Percentiles rank a stretch among this genome's conserved stretches.
phyloP scores from a whole-genome alignment of 1,140 invertebrate species.

The Ceratina japonica region DNA sequence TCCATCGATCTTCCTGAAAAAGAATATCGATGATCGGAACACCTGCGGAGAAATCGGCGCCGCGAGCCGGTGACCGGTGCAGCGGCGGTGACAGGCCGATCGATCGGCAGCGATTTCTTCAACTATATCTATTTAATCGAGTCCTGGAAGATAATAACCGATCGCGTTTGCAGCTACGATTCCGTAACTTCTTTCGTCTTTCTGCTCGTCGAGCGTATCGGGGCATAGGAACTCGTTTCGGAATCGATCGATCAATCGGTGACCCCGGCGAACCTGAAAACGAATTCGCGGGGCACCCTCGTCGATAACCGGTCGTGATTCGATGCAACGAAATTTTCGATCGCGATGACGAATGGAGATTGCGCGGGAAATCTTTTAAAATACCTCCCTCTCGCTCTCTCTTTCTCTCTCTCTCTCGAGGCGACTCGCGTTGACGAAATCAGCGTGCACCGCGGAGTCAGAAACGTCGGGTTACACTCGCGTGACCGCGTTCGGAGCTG shows the following conservation, averaged over 20 bases:
- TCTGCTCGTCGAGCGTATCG: conserved; percentile 5
- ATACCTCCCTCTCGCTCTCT: too few relatives aligned
- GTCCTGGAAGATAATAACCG: conserved; percentile 42
- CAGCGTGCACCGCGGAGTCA: neutral
- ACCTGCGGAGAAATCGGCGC: conserved; percentile 64
- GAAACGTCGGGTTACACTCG: neutral
- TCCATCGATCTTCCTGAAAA: conserved; percentile 61
- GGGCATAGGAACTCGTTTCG: conserved; percentile 1
- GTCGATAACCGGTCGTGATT: neutral
- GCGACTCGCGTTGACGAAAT: neutral
- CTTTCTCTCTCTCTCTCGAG: too few relatives aligned
- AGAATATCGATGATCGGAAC: conserved; percentile 53
- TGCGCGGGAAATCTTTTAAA: too few relatives aligned
- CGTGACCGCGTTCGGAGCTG: conserved; percentile 41
- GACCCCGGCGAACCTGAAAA: conserved; percentile 38
- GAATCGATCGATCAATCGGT: conserved; percentile 47
- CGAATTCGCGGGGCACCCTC: conserved; percentile 7
- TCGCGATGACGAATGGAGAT: neutral
- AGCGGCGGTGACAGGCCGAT: conserved; percentile 35
- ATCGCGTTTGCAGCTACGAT: conserved; percentile 40
- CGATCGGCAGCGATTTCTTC: conserved; percentile 56
- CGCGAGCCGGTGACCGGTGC: neutral
- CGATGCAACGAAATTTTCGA: conserved; percentile 21
- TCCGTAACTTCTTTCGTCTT: conserved; percentile 40
- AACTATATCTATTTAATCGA: conserved; percentile 32